Evolutionary conservation across 2,888 invertebrate genomes (phyloP).

Genomic region (Hydroisotoma schaefferi): DNA sequence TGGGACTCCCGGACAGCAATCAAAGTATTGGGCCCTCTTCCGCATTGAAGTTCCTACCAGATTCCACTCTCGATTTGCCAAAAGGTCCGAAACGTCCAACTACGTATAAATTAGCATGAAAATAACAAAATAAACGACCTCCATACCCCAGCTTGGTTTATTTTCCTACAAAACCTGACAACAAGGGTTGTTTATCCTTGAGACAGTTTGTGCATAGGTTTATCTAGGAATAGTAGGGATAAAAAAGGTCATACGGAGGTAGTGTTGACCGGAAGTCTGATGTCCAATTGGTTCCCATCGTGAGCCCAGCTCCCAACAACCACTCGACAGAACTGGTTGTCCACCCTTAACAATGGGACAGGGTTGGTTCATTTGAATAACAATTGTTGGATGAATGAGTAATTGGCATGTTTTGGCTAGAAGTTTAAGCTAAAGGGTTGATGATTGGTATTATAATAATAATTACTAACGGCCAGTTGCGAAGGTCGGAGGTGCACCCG

Average conservation of each 20-base stretch:
- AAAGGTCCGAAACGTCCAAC: constrained; percentile 35
- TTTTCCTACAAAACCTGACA: too few relatives aligned
- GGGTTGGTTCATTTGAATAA: too few relatives aligned
- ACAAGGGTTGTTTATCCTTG: too few relatives aligned
- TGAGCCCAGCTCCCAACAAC: constrained; percentile 71
- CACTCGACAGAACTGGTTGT: constrained; percentile 64
- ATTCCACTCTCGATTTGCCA: constrained; percentile 44
- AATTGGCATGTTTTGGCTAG: too few relatives aligned
- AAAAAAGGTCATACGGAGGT: constrained; percentile 9
- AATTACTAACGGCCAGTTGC: constrained; percentile 64
- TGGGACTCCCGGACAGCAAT: constrained; percentile 34
- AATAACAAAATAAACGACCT: too few relatives aligned
- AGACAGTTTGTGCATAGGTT: too few relatives aligned
- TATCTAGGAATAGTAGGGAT: too few relatives aligned
- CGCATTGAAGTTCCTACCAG: constrained; percentile 23
- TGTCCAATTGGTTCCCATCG: constrained; percentile 24
- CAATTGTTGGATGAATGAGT: too few relatives aligned
- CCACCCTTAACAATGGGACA: constrained; percentile 53
- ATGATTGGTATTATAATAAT: neutral
- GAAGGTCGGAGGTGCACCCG: constrained; percentile 56
- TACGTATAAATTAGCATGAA: constrained; percentile 24
- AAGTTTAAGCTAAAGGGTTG: too few relatives aligned
- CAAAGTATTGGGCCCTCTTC: constrained; percentile 22
- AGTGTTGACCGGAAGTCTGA: constrained; percentile 18
- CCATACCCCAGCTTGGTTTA: too few relatives aligned